Conservation (phyloP, 2,797 vertebrate genomes). For the Dipus sagitta region DNA sequence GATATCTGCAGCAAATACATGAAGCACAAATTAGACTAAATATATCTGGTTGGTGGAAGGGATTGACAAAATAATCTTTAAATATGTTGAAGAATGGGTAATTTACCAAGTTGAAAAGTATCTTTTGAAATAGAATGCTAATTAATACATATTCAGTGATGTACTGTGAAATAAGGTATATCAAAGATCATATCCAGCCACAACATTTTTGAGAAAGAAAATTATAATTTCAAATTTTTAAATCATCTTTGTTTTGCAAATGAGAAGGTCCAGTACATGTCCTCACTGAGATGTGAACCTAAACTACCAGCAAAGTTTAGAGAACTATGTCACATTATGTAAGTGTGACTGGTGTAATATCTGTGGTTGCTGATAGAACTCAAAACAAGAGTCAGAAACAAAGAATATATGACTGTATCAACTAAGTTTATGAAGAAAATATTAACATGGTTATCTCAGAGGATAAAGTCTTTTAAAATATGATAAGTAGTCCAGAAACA, state of each 20-base stretch:
- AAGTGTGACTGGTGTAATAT: no score
- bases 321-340: no score
- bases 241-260: not conserved
- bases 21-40: not conserved
- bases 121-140: not conserved
- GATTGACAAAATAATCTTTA: not conserved
- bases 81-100: not conserved
- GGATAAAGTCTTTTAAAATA: no score
- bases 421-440: no score
- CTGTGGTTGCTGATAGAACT: no score
- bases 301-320: not conserved
- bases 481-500: no score
- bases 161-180: not conserved
- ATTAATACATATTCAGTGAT: not conserved
- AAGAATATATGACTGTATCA: no score
- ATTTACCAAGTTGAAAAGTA: not conserved
- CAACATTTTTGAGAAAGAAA: not conserved
- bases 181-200: not conserved
- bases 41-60: no score
- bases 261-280: not conserved
- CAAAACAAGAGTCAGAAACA: no score
- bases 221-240: not conserved
- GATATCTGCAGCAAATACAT: not conserved
- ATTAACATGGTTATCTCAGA: no score
- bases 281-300: not conserved